Evolutionary conservation across 2,113 vertebrate genomes (phyloP).

Genomic region (Columbina picui): DNA sequence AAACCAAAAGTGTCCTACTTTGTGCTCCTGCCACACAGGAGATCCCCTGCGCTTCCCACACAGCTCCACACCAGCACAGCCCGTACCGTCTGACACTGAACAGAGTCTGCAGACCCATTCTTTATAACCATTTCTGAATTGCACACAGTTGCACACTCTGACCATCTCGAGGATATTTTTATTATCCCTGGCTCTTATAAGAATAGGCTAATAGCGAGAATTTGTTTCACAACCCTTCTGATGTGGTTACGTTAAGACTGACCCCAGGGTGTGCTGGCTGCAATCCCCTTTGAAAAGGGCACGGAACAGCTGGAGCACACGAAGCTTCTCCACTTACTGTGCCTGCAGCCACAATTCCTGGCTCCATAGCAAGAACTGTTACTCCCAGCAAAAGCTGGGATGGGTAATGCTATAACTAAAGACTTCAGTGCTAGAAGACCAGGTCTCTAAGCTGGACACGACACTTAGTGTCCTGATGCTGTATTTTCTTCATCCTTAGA

Average conservation of each 20-base stretch:
- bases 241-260: background rate
- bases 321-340: background rate
- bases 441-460: too few species aligned
- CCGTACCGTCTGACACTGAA: accelerated
- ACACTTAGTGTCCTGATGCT: too few species aligned
- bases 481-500: too few species aligned
- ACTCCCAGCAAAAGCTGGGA: too few species aligned
- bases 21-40: background rate
- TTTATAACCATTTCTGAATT: background rate
- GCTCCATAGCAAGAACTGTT: too few species aligned
- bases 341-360: background rate
- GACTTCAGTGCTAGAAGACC: too few species aligned
- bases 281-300: background rate
- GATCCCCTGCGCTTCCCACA: background rate
- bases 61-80: background rate
- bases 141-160: background rate
- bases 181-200: background rate
- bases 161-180: background rate
- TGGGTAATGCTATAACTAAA: too few species aligned
- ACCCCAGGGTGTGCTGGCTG: background rate
- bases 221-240: background rate
- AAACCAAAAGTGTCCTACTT: background rate
- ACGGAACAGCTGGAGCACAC: background rate
- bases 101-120: background rate
- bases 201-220: background rate